phyloP scores from a whole-genome alignment of 2,888 invertebrate genomes.

The Oxyscelio sp. region DNA sequence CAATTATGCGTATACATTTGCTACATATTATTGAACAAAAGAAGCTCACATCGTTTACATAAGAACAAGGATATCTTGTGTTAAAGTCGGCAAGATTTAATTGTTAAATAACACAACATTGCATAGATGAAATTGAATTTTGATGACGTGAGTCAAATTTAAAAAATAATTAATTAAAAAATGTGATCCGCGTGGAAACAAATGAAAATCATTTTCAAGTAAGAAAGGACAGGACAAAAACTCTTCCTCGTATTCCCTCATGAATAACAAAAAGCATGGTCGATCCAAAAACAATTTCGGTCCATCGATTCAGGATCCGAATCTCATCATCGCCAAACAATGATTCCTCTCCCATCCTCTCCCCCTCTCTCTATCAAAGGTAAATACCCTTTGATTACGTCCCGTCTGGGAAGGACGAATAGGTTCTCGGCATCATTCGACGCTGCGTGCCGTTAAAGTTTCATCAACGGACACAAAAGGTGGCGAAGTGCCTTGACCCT shows the following conservation, averaged over 20 bases:
- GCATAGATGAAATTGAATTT: no score
- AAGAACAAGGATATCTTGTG: no score
- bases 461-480: constrained; percentile 67
- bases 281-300: constrained; percentile 18
- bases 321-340: constrained; percentile 38
- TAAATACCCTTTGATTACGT: constrained; percentile 55
- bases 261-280: neutral
- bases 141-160: no score
- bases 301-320: neutral
- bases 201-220: no score
- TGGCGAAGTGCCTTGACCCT: constrained; percentile 74
- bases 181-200: no score
- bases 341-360: constrained; percentile 6
- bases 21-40: no score
- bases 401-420: constrained; percentile 13
- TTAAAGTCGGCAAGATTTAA: no score
- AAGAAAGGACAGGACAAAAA: neutral
- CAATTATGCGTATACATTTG: no score
- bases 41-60: no score
- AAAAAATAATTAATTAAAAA: no score
- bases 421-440: constrained; percentile 19
- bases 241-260: neutral
- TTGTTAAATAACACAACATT: no score
- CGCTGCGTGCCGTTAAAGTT: constrained; percentile 55
- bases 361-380: constrained; percentile 21